These are phyloP conservation scores for Phallusia fumigata DNA, from an alignment of 23 tunicate species.

Conservation along the genomic window DNA sequence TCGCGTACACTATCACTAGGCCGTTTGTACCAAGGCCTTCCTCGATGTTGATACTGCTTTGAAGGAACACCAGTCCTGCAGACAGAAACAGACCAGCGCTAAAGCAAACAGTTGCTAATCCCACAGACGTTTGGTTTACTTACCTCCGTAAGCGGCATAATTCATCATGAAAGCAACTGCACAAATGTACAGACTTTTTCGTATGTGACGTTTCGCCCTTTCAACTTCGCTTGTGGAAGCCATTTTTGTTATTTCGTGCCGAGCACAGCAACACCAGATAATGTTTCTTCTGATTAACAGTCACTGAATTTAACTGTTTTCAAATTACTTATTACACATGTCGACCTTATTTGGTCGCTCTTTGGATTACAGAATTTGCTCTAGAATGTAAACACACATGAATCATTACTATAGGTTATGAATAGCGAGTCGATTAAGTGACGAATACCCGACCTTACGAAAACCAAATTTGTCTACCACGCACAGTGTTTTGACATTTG, in stretches of 20 bases:
- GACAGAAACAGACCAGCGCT: neutral
- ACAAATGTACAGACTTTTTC: slow-evolving; percentile 46
- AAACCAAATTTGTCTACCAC: too few species aligned
- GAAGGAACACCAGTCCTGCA: slow-evolving; percentile 49
- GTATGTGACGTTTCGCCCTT: slow-evolving; percentile 14
- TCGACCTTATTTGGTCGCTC: too few species aligned
- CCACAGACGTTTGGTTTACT: neutral
- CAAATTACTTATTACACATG: too few species aligned
- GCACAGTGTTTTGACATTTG: too few species aligned
- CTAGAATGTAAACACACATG: too few species aligned
- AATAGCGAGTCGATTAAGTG: too few species aligned
- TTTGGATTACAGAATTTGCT: too few species aligned
- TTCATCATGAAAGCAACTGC: slow-evolving; percentile 71
- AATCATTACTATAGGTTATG: too few species aligned
- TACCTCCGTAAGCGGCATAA: slow-evolving; percentile 71
- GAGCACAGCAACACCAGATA: too few species aligned
- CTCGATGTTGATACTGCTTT: slow-evolving; percentile 74
- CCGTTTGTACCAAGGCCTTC: slow-evolving; percentile 59
- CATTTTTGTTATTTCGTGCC: neutral
- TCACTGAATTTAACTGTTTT: too few species aligned
- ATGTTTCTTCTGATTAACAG: too few species aligned
- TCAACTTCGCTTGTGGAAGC: neutral
- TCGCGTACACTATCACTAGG: slow-evolving; percentile 41
- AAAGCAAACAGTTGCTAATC: neutral
- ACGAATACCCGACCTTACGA: too few species aligned